phyloP scores from a whole-genome alignment of 2,888 invertebrate genomes.

The Lymantria dispar region DNA sequence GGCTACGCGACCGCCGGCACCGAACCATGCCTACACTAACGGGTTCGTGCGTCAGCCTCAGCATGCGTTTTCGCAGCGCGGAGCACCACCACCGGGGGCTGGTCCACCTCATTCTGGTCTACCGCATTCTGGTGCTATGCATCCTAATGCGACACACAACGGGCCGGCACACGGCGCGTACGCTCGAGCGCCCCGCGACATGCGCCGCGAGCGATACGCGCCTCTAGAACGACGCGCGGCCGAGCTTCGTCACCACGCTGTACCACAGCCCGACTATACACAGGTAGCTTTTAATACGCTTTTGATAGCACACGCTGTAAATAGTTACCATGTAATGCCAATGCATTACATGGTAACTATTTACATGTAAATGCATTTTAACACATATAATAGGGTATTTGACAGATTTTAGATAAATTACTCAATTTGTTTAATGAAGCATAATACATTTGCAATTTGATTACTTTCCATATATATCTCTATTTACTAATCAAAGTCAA shows the following conservation, averaged over 20 bases:
- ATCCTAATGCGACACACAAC: background rate
- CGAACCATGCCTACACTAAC: constrained; percentile 28
- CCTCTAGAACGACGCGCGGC: constrained; percentile 53
- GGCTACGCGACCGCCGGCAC: constrained; percentile 46
- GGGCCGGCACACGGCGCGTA: constrained; percentile 21
- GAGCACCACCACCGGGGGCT: constrained; percentile 23
- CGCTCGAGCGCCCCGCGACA: constrained; percentile 43
- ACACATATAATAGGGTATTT: no score
- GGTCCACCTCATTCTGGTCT: constrained; percentile 1
- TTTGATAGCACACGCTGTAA: no score
- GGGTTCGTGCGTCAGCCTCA: constrained; percentile 21
- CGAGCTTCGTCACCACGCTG: constrained; percentile 31
- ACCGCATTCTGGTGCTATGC: background rate
- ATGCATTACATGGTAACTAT: no score
- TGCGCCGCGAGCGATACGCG: constrained; percentile 58
- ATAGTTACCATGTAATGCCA: no score
- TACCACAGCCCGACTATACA: constrained; percentile 69
- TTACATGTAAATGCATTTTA: no score
- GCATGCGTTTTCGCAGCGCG: constrained; percentile 14
- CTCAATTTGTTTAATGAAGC: no score
- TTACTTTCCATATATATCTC: no score
- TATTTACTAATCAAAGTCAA: no score
- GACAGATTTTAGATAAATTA: no score
- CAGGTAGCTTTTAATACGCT: constrained; percentile 46
- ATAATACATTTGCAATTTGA: no score